Evolutionary conservation across 2,888 invertebrate species (phyloP).

Genomic region (Syrista parreyssii): DNA sequence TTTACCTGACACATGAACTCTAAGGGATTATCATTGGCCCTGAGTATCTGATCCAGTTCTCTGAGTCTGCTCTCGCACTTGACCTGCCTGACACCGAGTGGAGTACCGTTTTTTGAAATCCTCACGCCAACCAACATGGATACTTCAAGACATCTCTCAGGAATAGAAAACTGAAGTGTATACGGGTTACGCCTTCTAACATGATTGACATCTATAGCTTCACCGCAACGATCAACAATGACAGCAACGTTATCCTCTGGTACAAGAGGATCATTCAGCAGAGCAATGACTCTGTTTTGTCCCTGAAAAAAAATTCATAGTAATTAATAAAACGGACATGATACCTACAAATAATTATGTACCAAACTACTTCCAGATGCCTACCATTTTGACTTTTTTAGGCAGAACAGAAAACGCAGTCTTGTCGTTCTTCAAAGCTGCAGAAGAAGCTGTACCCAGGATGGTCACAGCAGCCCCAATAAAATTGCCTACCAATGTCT

Average conservation of each 20-base stretch:
- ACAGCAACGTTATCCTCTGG: slow-evolving; percentile 83
- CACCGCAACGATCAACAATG: slow-evolving; percentile 84
- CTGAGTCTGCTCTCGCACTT: slow-evolving; percentile 88
- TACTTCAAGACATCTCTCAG: slow-evolving; percentile 84
- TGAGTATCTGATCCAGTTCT: slow-evolving; percentile 83
- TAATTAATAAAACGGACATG: neutral
- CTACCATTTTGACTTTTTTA: slow-evolving; percentile 81
- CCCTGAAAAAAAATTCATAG: slow-evolving; percentile 69
- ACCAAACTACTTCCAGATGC: slow-evolving; percentile 37
- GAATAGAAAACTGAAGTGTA: slow-evolving; percentile 85
- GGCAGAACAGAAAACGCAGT: slow-evolving; percentile 80
- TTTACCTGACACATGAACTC: slow-evolving; percentile 89
- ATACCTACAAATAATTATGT: neutral
- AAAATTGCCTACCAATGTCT: slow-evolving; percentile 85
- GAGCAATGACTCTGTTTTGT: slow-evolving; percentile 83
- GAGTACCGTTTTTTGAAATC: slow-evolving; percentile 83
- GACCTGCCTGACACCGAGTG: slow-evolving; percentile 84
- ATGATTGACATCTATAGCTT: slow-evolving; percentile 78
- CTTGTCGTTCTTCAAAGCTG: slow-evolving; percentile 67
- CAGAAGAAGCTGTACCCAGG: slow-evolving; percentile 67
- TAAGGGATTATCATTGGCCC: slow-evolving; percentile 82
- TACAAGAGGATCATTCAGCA: slow-evolving; percentile 82
- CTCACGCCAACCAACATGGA: slow-evolving; percentile 85
- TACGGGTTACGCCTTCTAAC: slow-evolving; percentile 87
- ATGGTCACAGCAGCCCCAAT: slow-evolving; percentile 85